Conservation (phyloP, 1,140 invertebrate genomes). For the Heterodera schachtii region DNA sequence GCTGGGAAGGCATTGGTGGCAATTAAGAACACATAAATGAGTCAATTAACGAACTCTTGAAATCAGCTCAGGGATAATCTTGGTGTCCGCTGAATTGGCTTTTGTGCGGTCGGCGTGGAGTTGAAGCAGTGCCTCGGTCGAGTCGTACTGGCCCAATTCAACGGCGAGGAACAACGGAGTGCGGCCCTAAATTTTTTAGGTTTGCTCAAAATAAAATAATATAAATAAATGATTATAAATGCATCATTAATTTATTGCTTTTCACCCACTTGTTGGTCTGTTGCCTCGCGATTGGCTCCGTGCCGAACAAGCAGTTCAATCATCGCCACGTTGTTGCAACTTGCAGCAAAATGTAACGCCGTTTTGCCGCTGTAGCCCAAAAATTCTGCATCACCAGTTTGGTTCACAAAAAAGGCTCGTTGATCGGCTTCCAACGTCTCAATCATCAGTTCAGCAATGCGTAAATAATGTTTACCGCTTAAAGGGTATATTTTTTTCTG, state of each 20-base stretch:
- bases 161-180: slow-evolving; percentile 14
- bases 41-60: too few relatives aligned
- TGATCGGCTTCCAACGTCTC: slow-evolving; percentile 4
- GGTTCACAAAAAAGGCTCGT: slow-evolving; percentile 16
- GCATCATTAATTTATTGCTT: too few relatives aligned
- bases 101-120: slow-evolving; percentile 15
- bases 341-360: slow-evolving; percentile 12
- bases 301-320: slow-evolving; percentile 9
- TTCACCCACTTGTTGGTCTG: not conserved
- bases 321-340: slow-evolving; percentile 18
- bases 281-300: slow-evolving; percentile 19
- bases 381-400: not conserved
- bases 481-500: not conserved
- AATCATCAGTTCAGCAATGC: slow-evolving; percentile 22
- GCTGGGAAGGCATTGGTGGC: not conserved
- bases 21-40: not conserved
- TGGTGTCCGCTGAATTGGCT: slow-evolving; percentile 2
- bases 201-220: too few relatives aligned
- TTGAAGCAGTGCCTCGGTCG: not conserved
- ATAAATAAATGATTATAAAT: too few relatives aligned
- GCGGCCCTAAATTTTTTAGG: too few relatives aligned
- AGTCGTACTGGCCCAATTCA: too few relatives aligned
- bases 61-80: too few relatives aligned
- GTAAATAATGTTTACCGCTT: not conserved
- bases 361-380: slow-evolving; percentile 4